Percentiles rank a stretch among this genome's conserved stretches.
Conservation (phyloP, 2,113 vertebrate species). For the Epinephelus moara region DNA sequence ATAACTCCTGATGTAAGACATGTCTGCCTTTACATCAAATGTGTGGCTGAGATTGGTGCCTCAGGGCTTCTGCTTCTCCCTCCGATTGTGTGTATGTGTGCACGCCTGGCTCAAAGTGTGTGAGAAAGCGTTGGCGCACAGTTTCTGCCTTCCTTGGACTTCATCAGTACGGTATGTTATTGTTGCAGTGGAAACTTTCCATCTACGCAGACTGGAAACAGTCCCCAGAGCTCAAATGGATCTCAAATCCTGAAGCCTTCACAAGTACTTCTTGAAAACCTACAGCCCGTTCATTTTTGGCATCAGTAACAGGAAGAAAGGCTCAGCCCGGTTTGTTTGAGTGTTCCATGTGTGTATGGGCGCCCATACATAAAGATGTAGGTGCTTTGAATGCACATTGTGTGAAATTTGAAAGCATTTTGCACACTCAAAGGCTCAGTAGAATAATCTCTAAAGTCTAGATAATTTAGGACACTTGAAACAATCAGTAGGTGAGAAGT, state of each 20-base stretch:
- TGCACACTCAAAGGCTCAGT: slow-evolving; percentile 10
- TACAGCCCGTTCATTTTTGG: slow-evolving; percentile 19
- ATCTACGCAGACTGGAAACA: slow-evolving; percentile 44
- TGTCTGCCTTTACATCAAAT: not conserved
- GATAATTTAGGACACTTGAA: slow-evolving; percentile 4
- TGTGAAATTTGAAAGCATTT: slow-evolving; percentile 26
- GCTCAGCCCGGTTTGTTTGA: not conserved
- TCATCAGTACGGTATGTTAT: slow-evolving; percentile 62
- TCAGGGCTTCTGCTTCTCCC: not conserved
- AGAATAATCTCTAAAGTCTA: slow-evolving; percentile 5
- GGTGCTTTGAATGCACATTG: slow-evolving; percentile 27
- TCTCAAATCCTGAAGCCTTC: slow-evolving; percentile 16
- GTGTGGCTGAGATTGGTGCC: not conserved
- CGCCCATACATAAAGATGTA: not conserved
- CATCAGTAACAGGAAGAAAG: slow-evolving; percentile 29
- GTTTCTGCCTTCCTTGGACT: slow-evolving; percentile 47
- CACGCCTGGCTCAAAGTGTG: slow-evolving; percentile 8
- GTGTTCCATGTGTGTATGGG: not conserved
- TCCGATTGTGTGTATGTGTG: slow-evolving; percentile 20
- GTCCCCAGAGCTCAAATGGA: slow-evolving; percentile 39
- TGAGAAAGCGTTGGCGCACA: slow-evolving; percentile 18
- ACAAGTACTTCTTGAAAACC: slow-evolving; percentile 21
- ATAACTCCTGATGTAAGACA: not conserved
- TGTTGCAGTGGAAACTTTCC: slow-evolving; percentile 68
- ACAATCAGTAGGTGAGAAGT: not conserved